Evolutionary conservation across 92 coral and sea anemone species (phyloP).

Genomic region (Actinostola sp.): DNA sequence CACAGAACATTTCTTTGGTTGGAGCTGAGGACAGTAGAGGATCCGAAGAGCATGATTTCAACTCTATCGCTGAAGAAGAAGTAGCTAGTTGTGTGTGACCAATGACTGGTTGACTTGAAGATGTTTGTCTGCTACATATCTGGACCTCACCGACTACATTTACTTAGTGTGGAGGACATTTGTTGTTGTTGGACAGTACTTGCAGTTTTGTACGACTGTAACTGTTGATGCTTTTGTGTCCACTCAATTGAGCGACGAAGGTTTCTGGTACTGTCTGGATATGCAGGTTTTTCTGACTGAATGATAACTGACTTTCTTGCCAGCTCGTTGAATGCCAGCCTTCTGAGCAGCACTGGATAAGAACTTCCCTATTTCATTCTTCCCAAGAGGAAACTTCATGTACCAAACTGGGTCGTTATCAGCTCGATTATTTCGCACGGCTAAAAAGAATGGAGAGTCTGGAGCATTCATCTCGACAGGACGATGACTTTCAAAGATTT

Average conservation of each 20-base stretch:
- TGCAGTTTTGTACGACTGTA: constrained; percentile 24
- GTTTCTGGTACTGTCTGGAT: constrained; percentile 27
- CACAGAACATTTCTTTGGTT: too few species aligned
- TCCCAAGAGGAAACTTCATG: constrained; percentile 60
- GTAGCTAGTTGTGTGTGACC: too few species aligned
- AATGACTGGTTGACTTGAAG: too few species aligned
- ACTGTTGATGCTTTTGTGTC: too few species aligned
- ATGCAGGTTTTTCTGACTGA: constrained; percentile 56
- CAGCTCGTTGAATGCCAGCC: constrained; percentile 29
- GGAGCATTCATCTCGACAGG: constrained; percentile 58
- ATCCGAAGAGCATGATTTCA: too few species aligned
- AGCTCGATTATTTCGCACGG: constrained; percentile 36
- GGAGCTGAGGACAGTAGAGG: too few species aligned
- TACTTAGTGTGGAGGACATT: constrained; percentile 23
- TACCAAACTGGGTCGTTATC: constrained; percentile 34
- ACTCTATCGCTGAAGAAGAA: too few species aligned
- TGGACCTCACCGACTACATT: too few species aligned
- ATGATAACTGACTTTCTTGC: constrained; percentile 34
- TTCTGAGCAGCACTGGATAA: constrained; percentile 38
- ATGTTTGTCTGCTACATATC: too few species aligned
- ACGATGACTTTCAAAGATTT: constrained; percentile 49
- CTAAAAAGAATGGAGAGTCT: constrained; percentile 56
- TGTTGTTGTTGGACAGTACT: constrained; percentile 8
- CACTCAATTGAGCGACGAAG: constrained; percentile 40
- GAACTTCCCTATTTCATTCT: constrained; percentile 55